These are phyloP conservation scores for Saimiri boliviensis DNA, from an alignment of 2,113 vertebrate genomes.

Conservation along the genomic window DNA sequence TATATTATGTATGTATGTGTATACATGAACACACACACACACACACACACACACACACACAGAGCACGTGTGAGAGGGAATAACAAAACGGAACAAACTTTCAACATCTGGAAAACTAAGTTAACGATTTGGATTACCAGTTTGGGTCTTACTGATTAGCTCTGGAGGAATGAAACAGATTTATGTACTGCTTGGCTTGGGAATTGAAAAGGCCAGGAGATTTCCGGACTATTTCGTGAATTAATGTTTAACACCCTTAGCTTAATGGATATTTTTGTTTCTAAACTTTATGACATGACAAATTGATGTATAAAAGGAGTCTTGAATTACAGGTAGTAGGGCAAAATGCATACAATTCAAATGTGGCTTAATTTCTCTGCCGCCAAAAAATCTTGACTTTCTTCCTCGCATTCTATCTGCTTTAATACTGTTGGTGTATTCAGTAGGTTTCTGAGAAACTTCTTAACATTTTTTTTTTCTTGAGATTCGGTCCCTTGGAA, in stretches of 20 bases:
- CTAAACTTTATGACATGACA: neutral
- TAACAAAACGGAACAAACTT: neutral
- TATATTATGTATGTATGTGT: neutral
- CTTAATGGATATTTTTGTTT: neutral
- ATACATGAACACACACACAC: neutral
- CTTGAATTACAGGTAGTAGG: neutral
- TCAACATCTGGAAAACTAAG: neutral
- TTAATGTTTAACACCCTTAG: neutral
- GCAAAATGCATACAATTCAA: neutral
- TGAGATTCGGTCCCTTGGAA: neutral
- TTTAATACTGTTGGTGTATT: neutral
- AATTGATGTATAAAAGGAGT: constrained; percentile 3
- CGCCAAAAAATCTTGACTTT: neutral
- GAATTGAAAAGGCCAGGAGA: neutral
- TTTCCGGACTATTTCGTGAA: constrained; percentile 2
- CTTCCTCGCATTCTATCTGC: neutral
- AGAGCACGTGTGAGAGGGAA: neutral
- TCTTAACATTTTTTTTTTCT: constrained; percentile 33
- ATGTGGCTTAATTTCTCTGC: neutral
- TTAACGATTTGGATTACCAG: neutral
- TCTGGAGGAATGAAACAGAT: neutral
- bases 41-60: neutral
- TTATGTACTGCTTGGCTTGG: neutral
- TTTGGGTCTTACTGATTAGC: neutral
- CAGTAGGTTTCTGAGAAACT: neutral